Conservation (phyloP, 23 tunicate genomes). For the Botrylloides violaceus region DNA sequence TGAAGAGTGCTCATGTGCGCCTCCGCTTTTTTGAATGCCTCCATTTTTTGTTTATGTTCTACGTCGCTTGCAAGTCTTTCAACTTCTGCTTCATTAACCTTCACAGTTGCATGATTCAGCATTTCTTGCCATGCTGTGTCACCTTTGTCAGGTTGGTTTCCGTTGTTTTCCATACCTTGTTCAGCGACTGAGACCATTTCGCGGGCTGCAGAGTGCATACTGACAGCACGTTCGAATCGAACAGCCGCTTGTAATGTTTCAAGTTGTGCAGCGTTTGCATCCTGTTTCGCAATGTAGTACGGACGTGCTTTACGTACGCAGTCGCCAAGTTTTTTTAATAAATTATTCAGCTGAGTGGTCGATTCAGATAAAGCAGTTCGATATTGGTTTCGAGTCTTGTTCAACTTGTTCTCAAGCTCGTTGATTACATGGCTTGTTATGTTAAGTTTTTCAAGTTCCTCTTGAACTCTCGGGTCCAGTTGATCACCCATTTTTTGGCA, state of each 20-base stretch:
- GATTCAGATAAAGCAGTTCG: slow-evolving; percentile 47
- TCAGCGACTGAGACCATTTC: slow-evolving; percentile 97
- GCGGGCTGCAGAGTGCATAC: slow-evolving; percentile 83
- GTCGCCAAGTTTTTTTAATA: slow-evolving; percentile 59
- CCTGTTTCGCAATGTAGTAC: slow-evolving; percentile 51
- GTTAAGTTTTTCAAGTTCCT: slow-evolving; percentile 59
- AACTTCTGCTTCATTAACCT: slow-evolving; percentile 71
- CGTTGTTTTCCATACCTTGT: slow-evolving; percentile 72
- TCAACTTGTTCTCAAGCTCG: slow-evolving; percentile 52
- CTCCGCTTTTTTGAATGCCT: slow-evolving; percentile 60
- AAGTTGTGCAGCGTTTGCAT: slow-evolving; percentile 46
- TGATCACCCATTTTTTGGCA: slow-evolving; percentile 26
- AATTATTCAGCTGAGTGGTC: slow-evolving; percentile 42
- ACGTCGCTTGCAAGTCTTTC: slow-evolving; percentile 48
- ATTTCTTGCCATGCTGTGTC: slow-evolving; percentile 97
- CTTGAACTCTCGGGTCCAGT: slow-evolving; percentile 15
- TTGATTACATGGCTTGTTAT: slow-evolving; percentile 62
- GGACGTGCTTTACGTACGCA: slow-evolving; percentile 77
- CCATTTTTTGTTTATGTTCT: slow-evolving; percentile 58
- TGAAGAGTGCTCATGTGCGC: slow-evolving; percentile 33
- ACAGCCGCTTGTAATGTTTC: slow-evolving; percentile 56
- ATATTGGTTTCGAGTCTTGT: slow-evolving; percentile 51
- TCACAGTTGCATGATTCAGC: slow-evolving; percentile 88
- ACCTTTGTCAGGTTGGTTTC: slow-evolving; percentile 9
- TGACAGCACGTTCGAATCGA: slow-evolving; percentile 73